These are phyloP conservation scores for Galeruca laticollis DNA, from an alignment of 2,888 invertebrate genomes.

Conservation along the genomic window DNA sequence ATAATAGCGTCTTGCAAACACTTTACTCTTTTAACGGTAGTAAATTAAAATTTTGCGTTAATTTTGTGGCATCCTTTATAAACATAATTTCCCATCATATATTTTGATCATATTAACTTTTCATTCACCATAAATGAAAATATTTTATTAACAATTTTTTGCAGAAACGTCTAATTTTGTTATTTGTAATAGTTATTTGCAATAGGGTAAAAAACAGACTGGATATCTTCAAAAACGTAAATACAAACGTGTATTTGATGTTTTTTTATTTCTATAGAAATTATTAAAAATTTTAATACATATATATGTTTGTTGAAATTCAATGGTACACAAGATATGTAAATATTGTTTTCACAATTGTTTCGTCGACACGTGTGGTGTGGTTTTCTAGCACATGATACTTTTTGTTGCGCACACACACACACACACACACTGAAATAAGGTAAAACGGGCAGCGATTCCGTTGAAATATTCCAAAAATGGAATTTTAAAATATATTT, in stretches of 20 bases:
- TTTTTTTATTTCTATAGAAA: neutral
- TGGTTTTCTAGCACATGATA: neutral
- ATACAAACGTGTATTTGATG: neutral
- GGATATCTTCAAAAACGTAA: neutral
- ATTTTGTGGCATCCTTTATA: no score
- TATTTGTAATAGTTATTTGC: constrained; percentile 7
- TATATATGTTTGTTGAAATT: neutral
- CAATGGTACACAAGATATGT: neutral
- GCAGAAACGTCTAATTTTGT: constrained; percentile 5
- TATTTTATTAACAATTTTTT: constrained; percentile 5
- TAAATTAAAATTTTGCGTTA: no score
- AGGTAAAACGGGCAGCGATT: neutral
- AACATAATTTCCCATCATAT: no score
- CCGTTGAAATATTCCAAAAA: no score
- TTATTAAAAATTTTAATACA: neutral
- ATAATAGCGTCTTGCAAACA: no score
- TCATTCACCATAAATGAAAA: neutral
- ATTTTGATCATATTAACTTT: no score
- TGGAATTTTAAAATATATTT: no score
- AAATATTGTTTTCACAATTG: neutral
- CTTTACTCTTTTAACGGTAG: no score
- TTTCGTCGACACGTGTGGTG: neutral
- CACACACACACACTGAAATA: neutral
- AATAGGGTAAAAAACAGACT: neutral
- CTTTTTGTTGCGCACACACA: neutral